Percentiles rank a stretch among this genome's conserved stretches.
phyloP scores from a whole-genome alignment of 2,113 vertebrate genomes.

The Lampris incognitus region DNA sequence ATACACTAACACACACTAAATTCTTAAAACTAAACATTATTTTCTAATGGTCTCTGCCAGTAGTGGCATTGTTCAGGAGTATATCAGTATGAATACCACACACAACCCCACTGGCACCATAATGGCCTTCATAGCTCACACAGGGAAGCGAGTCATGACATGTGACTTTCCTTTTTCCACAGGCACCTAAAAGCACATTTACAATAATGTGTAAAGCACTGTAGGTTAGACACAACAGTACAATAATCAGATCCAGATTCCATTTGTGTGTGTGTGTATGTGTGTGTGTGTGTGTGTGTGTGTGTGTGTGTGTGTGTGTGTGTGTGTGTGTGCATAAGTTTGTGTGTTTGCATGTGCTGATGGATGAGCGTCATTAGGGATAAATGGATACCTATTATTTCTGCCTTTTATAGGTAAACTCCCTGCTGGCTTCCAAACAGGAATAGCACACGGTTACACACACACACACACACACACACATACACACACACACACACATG shows the following conservation, averaged over 20 bases:
- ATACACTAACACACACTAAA: too few relatives aligned
- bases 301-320: not conserved
- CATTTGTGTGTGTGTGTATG: not conserved
- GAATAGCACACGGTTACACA: constrained; percentile 42
- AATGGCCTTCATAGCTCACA: constrained; percentile 29
- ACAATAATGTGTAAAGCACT: constrained; percentile 50
- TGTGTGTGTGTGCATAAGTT: constrained; percentile 7
- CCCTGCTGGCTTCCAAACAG: constrained; percentile 64
- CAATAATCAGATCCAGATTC: constrained; percentile 48
- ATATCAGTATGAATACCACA: constrained; percentile 49
- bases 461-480: not conserved
- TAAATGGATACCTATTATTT: constrained; percentile 71
- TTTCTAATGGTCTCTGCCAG: constrained; percentile 15
- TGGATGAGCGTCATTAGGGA: constrained; percentile 64
- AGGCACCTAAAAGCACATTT: constrained; percentile 29
- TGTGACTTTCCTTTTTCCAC: constrained; percentile 16
- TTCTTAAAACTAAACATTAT: not conserved
- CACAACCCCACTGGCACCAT: constrained; percentile 35
- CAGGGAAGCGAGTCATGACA: constrained; percentile 30
- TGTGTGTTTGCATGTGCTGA: constrained; percentile 28
- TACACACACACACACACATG: constrained; percentile 16
- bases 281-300: constrained; percentile 10
- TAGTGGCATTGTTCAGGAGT: constrained; percentile 4
- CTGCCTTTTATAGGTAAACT: constrained; percentile 65
- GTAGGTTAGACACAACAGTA: constrained; percentile 46